Evolutionary conservation across 2,113 vertebrate genomes (phyloP), one percentile per base, ranked within the genome.

Genomic region (Numida meleagris): DNA sequence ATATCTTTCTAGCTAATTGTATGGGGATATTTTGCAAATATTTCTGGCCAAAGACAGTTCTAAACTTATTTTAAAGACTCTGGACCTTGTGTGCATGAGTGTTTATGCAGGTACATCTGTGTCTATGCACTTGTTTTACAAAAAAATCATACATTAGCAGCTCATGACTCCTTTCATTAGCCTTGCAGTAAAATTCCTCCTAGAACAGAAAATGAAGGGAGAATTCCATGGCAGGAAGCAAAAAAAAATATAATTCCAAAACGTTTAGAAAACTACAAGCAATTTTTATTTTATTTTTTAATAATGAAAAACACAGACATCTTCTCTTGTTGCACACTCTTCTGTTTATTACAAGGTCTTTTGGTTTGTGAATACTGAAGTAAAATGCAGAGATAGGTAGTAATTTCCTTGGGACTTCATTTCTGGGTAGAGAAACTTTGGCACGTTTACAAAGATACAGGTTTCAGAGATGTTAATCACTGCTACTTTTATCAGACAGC

Each of bases 401-500:
- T 93, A 96, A 96, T 87, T 80, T 61, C 77, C 85, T 5, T 72
- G 78, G 86, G 42, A 51, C 96, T 96, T 96, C 50, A 85, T 96
- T 97, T 96, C 95, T 95, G 57, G 23, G 8, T 65, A 46, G 78
- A 89, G 70, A 67, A 93, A 21, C 79, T 70, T 96, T 78, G 87
- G 86, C 90, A 92, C 86, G 51, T 92, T 91, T 63, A 74, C 78
- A 67, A 70, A 86, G 97, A 78, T 63, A 53, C 73, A 94, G 90
- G 78, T 90, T 97, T 97, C 70, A 79, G 92, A 87, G 80, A 95
- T 96, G 96, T 97, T 98, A 98, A 98, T 98, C 98, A 98, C 96
- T 96, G 96, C 96, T 98, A 77, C 90, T 96, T 98, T 98, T 98
- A 97, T 98, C 98, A 98, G 97, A 98, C 97, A 97, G 97, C 98